A percentile compares a stretch with the other conserved stretches of the same genome.
Evolutionary conservation across 2,797 vertebrate species (phyloP).

Genomic region (Podarcis lilfordi): DNA sequence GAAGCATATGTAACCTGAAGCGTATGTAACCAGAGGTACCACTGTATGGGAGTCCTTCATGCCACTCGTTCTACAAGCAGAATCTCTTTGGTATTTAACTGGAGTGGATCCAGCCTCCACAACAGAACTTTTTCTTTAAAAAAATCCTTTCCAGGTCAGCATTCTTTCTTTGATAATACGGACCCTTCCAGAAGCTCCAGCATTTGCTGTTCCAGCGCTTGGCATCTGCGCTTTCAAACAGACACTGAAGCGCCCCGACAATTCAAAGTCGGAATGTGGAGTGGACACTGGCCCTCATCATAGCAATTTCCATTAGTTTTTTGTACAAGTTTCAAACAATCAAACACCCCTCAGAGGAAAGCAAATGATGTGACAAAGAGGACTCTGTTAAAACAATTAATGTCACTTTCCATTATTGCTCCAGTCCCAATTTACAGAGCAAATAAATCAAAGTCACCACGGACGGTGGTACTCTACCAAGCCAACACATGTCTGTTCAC

Average conservation of each 20-base stretch:
- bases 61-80: neutral
- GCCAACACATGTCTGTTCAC: conserved; percentile 78
- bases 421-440: conserved; percentile 89
- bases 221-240: conserved; percentile 54
- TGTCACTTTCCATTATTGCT: conserved; percentile 91
- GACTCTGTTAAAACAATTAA: conserved; percentile 90
- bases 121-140: neutral
- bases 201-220: conserved; percentile 69
- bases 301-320: conserved; percentile 83
- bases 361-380: conserved; percentile 84
- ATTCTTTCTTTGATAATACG: conserved; percentile 59
- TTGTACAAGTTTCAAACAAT: conserved; percentile 81
- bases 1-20: too few relatives aligned
- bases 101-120: neutral
- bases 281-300: conserved; percentile 76
- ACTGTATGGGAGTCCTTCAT: neutral
- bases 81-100: neutral
- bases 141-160: conserved; percentile 53
- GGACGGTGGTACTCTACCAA: conserved; percentile 77
- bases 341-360: conserved; percentile 80
- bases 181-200: conserved; percentile 52
- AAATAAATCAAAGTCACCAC: conserved; percentile 92
- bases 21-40: too few relatives aligned
- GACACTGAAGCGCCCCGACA: conserved; percentile 58
- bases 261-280: conserved; percentile 73